Conservation (phyloP, 1,140 invertebrate genomes). For the Drosophila parvula region DNA sequence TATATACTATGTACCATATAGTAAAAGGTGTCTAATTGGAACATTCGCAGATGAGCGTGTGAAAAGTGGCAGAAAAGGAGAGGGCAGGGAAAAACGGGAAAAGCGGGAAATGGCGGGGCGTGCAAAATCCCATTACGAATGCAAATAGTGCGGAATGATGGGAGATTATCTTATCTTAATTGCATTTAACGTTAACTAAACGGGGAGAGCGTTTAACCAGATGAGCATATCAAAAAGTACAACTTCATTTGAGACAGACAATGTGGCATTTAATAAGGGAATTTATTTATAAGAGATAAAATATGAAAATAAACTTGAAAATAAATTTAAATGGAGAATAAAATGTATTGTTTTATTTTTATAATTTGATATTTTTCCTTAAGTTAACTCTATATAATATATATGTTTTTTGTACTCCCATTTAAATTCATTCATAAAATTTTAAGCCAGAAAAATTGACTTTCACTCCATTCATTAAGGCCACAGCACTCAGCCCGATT, state of each 20-base stretch:
- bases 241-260: background rate
- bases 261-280: background rate
- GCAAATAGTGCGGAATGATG: conserved; percentile 63
- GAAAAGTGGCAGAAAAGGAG: conserved; percentile 32
- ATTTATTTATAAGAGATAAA: background rate
- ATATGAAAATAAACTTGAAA: background rate
- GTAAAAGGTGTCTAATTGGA: conserved; percentile 63
- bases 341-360: too few relatives aligned
- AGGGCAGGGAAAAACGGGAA: background rate
- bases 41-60: conserved; percentile 40
- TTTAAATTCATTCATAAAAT: conserved; percentile 12
- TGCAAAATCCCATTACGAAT: conserved; percentile 67
- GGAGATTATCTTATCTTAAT: conserved; percentile 48
- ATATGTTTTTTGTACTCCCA: background rate
- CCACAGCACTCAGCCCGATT: conserved; percentile 6
- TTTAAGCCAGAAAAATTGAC: background rate
- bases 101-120: conserved; percentile 14
- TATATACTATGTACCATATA: background rate
- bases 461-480: conserved; percentile 21
- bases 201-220: conserved; percentile 28
- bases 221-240: conserved; percentile 4
- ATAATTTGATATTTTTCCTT: too few relatives aligned
- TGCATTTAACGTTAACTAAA: conserved; percentile 37
- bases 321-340: background rate
- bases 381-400: too few relatives aligned